phyloP scores from a whole-genome alignment of 2,113 vertebrate species.

The Burhinus bistriatus region DNA sequence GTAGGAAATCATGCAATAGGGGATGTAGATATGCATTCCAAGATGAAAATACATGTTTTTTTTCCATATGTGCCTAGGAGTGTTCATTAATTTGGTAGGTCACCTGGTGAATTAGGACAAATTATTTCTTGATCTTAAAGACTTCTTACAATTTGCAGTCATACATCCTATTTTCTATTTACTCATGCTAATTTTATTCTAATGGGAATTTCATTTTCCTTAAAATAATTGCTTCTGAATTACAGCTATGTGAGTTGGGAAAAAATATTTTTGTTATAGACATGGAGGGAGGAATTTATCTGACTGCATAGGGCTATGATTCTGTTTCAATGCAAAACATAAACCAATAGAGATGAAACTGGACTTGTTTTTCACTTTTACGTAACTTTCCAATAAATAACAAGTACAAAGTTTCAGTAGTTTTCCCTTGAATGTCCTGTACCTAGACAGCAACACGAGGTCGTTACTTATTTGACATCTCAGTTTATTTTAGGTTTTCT shows the following conservation, averaged over 20 bases:
- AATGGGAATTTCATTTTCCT: neutral
- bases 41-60: neutral
- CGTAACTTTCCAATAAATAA: neutral
- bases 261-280: neutral
- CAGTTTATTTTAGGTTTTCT: neutral
- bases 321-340: neutral
- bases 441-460: neutral
- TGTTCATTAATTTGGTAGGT: neutral
- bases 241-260: neutral
- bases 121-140: neutral
- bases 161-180: neutral
- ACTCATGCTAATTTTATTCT: neutral
- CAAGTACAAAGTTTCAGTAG: neutral
- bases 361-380: neutral
- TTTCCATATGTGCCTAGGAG: neutral
- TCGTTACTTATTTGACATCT: neutral
- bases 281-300: neutral
- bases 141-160: neutral
- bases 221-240: neutral
- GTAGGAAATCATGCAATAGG: neutral
- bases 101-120: neutral
- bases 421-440: neutral
- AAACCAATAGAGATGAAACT: neutral
- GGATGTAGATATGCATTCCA: neutral
- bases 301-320: neutral